Evolutionary conservation across 2,888 invertebrate genomes (phyloP).

Genomic region (Chaitophorus viminalis): DNA sequence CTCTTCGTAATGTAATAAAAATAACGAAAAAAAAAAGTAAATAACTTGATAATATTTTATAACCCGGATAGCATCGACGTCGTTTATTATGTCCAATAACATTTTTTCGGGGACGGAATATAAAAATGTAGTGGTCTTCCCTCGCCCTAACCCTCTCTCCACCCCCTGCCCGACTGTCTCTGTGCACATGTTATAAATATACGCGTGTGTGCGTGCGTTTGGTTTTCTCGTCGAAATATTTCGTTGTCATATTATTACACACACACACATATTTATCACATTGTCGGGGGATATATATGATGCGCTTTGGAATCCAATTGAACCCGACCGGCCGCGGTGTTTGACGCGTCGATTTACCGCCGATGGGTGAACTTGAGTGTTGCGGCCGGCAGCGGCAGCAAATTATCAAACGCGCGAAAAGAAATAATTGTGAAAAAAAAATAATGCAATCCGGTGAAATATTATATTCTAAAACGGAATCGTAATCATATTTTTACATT

Average conservation of each 20-base stretch:
- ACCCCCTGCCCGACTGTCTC: background rate
- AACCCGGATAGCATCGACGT: constrained; percentile 48
- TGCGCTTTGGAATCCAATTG: constrained; percentile 11
- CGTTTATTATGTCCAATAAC: constrained; percentile 59
- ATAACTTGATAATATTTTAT: constrained; percentile 59
- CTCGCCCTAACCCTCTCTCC: background rate
- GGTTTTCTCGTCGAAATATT: background rate
- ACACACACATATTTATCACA: too few species aligned
- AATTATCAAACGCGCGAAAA: background rate
- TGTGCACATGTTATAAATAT: too few species aligned
- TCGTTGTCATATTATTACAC: background rate
- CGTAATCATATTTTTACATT: too few species aligned
- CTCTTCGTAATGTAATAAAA: background rate
- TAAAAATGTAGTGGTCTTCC: constrained; percentile 19
- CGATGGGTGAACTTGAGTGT: too few species aligned
- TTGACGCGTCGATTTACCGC: constrained; percentile 24
- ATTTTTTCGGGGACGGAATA: constrained; percentile 29
- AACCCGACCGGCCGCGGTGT: background rate
- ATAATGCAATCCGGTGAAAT: background rate
- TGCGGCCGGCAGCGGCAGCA: too few species aligned
- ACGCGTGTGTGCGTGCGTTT: background rate
- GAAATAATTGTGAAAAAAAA: background rate
- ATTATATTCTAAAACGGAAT: background rate
- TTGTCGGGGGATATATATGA: too few species aligned
- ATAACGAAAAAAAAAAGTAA: background rate